These are phyloP conservation scores for Odontophorus gujanensis DNA, from an alignment of 2,113 vertebrate species.

Conservation along the genomic window DNA sequence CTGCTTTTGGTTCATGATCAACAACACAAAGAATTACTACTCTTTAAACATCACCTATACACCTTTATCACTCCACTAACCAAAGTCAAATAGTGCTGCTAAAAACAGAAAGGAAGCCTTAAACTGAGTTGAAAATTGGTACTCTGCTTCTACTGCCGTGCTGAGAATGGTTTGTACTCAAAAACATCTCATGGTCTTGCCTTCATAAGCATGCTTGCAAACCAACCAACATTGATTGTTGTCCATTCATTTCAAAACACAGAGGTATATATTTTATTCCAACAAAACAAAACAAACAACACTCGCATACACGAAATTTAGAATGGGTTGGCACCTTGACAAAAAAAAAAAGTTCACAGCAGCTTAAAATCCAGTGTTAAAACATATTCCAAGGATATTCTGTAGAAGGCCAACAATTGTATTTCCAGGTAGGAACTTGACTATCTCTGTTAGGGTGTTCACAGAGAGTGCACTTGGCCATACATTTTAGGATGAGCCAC, in stretches of 20 bases:
- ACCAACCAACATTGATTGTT: background rate
- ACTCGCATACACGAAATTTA: background rate
- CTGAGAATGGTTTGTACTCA: background rate
- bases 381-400: background rate
- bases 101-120: background rate
- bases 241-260: background rate
- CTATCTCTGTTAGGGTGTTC: background rate
- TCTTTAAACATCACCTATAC: background rate
- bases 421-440: background rate
- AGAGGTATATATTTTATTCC: no score
- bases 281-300: background rate
- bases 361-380: background rate
- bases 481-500: background rate
- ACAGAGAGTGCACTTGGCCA: background rate
- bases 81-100: background rate
- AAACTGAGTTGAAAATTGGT: background rate
- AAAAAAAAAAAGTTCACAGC: background rate
- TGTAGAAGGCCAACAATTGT: rapidly evolving
- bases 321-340: background rate
- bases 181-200: rapidly evolving
- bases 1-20: background rate
- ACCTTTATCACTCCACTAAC: rapidly evolving
- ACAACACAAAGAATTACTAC: background rate
- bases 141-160: background rate
- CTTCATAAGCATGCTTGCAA: background rate